A percentile compares a stretch with the other conserved stretches of the same genome.
Evolutionary conservation across 1,140 invertebrate genomes (phyloP).

Genomic region (Drosophila grimshawi): DNA sequence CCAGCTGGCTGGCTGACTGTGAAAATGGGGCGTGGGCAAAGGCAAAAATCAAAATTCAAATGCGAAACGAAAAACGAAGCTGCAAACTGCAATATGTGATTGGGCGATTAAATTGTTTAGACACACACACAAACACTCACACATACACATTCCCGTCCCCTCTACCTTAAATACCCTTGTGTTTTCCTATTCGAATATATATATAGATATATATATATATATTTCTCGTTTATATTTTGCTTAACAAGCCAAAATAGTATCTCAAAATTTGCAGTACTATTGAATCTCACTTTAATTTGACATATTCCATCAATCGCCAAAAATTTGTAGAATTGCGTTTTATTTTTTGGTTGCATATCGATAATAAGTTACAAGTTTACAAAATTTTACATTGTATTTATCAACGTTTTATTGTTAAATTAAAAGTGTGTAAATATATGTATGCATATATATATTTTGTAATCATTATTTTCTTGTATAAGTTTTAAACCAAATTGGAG

Average conservation of each 20-base stretch:
- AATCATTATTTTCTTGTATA: constrained; percentile 36
- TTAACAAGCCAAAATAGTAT: constrained; percentile 30
- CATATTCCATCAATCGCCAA: constrained; percentile 41
- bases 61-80: constrained; percentile 46
- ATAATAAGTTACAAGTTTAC: constrained; percentile 31
- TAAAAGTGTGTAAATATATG: constrained; percentile 68
- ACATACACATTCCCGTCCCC: constrained; percentile 55
- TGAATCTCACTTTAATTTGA: constrained; percentile 51
- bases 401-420: constrained; percentile 66
- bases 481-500: constrained; percentile 61
- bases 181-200: constrained; percentile 40
- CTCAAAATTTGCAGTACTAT: constrained; percentile 56
- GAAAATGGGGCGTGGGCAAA: constrained; percentile 37
- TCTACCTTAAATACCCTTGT: constrained; percentile 18
- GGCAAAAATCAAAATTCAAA: constrained; percentile 73
- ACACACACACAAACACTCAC: constrained; percentile 22
- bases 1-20: constrained; percentile 7
- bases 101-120: constrained; percentile 73
- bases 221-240: constrained; percentile 18
- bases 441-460: constrained; percentile 41
- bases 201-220: constrained; percentile 19
- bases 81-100: constrained; percentile 71
- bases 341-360: constrained; percentile 55
- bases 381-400: constrained; percentile 64
- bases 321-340: constrained; percentile 42